Evolutionary conservation across 2,888 invertebrate genomes (phyloP).

Genomic region (Drosophila mercatorum): DNA sequence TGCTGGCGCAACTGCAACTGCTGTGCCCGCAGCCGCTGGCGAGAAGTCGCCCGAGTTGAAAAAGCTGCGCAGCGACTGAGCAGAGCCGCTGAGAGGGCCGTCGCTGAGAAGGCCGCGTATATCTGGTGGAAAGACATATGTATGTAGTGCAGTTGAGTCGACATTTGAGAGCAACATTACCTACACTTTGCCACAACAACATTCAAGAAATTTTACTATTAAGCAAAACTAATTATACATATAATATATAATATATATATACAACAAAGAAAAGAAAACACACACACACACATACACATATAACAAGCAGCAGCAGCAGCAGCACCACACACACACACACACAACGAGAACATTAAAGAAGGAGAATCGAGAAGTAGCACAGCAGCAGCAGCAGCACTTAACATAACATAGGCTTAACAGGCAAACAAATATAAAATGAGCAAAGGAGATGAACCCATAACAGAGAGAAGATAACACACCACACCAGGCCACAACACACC

Average conservation of each 20-base stretch:
- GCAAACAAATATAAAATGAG: slow-evolving; percentile 13
- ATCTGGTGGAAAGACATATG: slow-evolving; percentile 78
- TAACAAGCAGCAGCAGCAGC: slow-evolving; percentile 49
- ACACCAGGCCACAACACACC: slow-evolving; percentile 14
- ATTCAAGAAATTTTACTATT: slow-evolving; percentile 79
- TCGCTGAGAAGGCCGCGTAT: slow-evolving; percentile 43
- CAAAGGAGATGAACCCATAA: slow-evolving; percentile 26
- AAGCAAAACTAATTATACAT: slow-evolving; percentile 79
- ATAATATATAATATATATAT: slow-evolving; percentile 78
- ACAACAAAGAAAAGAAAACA: slow-evolving; percentile 38
- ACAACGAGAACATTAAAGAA: slow-evolving; percentile 26
- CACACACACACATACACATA: slow-evolving; percentile 37
- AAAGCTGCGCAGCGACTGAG: slow-evolving; percentile 84
- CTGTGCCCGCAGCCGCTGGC: slow-evolving; percentile 51
- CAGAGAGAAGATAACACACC: slow-evolving; percentile 30
- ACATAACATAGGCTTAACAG: slow-evolving; percentile 48
- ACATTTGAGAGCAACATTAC: slow-evolving; percentile 77
- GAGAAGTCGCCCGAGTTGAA: slow-evolving; percentile 83
- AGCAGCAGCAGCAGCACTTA: slow-evolving; percentile 39
- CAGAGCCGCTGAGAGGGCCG: slow-evolving; percentile 8
- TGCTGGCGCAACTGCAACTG: slow-evolving; percentile 51
- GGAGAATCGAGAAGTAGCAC: slow-evolving; percentile 40
- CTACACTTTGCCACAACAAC: slow-evolving; percentile 81
- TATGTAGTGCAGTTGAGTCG: slow-evolving; percentile 74
- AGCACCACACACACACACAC: slow-evolving; percentile 26